Conservation (phyloP, 2,113 vertebrate genomes). For the human (Homo sapiens) region GRCh38 chr7:87837501-87838000, state of each 20-base stretch:
- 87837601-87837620: background rate
- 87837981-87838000: background rate
- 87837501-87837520: background rate
- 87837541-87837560: background rate
- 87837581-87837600: background rate
- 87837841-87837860: background rate
- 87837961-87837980: background rate
- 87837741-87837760: background rate
- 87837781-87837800: background rate
- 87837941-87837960: background rate
- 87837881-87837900: background rate
- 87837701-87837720: background rate
- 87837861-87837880: background rate
- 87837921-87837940: background rate
- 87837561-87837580: background rate
- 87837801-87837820: background rate
- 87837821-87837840: background rate
- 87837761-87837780: background rate
- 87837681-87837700: background rate
- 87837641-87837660: background rate
- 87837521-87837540: background rate
- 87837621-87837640: background rate
- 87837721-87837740: background rate
- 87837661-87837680: background rate
- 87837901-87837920: background rate